phyloP scores from a whole-genome alignment of 2,888 invertebrate species.

The Sericinus montela region DNA sequence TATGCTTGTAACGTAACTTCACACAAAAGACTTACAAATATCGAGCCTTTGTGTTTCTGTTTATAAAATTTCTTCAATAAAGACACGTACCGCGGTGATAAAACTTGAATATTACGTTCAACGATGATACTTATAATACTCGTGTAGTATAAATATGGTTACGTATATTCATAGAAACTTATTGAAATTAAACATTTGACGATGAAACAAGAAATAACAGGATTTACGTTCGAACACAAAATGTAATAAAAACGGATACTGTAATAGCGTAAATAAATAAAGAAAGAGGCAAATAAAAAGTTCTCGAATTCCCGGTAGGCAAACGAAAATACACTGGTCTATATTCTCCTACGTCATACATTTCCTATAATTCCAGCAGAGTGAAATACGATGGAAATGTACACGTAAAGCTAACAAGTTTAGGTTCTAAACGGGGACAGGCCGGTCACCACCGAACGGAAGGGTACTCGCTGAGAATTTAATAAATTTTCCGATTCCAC shows the following conservation, averaged over 20 bases:
- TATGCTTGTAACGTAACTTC: slow-evolving; percentile 6
- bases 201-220: no score
- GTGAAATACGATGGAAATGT: slow-evolving; percentile 28
- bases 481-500: slow-evolving; percentile 41
- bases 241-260: background rate
- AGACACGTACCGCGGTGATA: background rate
- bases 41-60: background rate
- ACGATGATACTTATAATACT: background rate
- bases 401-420: slow-evolving; percentile 44
- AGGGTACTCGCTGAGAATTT: slow-evolving; percentile 42
- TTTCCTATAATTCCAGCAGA: slow-evolving; percentile 22
- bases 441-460: slow-evolving; percentile 35
- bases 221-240: no score
- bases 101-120: background rate
- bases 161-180: no score
- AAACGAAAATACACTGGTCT: slow-evolving; percentile 13
- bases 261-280: background rate
- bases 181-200: no score
- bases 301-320: slow-evolving; percentile 8
- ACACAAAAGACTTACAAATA: background rate
- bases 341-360: slow-evolving; percentile 22
- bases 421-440: slow-evolving; percentile 32
- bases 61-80: slow-evolving; percentile 1
- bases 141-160: background rate
- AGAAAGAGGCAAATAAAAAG: slow-evolving; percentile 17